phyloP scores from a whole-genome alignment of 2,888 invertebrate species.

The Heliconius ethilla region DNA sequence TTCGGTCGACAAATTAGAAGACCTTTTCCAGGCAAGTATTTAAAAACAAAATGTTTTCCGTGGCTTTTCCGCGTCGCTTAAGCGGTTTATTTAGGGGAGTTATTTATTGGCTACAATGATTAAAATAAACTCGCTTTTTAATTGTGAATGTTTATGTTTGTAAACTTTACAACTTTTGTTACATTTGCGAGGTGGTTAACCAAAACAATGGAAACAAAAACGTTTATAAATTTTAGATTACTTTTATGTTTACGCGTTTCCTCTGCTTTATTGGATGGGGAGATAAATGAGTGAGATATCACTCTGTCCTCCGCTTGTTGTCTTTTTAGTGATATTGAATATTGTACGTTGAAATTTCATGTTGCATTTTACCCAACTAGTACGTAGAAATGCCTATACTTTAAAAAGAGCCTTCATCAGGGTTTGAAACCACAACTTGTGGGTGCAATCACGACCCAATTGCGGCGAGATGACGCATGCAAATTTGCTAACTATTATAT shows the following conservation, averaged over 20 bases:
- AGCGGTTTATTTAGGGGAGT: conserved; percentile 44
- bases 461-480: neutral
- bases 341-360: neutral
- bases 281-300: neutral
- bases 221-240: conserved; percentile 14
- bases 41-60: conserved; percentile 64
- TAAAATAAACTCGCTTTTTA: conserved; percentile 40
- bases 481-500: no score
- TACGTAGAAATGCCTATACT: neutral
- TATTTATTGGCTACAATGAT: conserved; percentile 42
- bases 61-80: conserved; percentile 44
- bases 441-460: neutral
- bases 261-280: neutral
- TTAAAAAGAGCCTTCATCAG: neutral
- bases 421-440: neutral
- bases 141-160: conserved; percentile 32
- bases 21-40: conserved; percentile 70
- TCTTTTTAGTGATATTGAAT: neutral
- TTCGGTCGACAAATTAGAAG: conserved; percentile 78
- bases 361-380: neutral
- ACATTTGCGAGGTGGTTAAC: conserved; percentile 12
- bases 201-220: conserved; percentile 13
- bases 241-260: conserved; percentile 10
- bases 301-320: neutral
- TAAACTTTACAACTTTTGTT: conserved; percentile 18